Evolutionary conservation across 2,113 vertebrate species (phyloP).

Genomic region (Colius striatus): DNA sequence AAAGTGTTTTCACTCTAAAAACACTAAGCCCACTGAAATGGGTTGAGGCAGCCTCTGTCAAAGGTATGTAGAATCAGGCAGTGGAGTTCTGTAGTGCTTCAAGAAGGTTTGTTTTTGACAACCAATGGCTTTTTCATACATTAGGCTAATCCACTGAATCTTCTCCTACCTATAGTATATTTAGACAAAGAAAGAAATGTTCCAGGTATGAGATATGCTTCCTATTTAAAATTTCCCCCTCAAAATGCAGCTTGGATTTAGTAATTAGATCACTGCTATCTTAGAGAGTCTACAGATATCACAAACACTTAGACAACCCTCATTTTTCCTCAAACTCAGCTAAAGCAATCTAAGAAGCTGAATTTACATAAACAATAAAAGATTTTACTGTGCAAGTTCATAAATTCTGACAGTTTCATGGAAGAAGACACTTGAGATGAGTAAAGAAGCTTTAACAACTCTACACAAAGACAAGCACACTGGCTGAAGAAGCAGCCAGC

Average conservation of each 20-base stretch:
- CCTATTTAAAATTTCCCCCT: neutral
- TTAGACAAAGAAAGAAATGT: neutral
- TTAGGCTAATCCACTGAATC: neutral
- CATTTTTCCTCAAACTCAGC: neutral
- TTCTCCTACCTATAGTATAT: neutral
- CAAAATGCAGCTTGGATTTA: neutral
- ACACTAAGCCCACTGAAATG: neutral
- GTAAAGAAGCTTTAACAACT: neutral
- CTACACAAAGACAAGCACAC: neutral
- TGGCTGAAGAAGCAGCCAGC: neutral
- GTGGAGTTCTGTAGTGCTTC: neutral
- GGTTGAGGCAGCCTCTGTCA: neutral
- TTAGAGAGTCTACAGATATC: neutral
- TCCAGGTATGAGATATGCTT: neutral
- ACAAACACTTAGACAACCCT: neutral
- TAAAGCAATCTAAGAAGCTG: neutral
- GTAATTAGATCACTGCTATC: neutral
- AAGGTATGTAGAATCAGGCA: neutral
- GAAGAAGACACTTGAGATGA: slow-evolving; percentile 1
- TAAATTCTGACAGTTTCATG: slow-evolving; percentile 12
- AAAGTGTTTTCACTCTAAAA: neutral
- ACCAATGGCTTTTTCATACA: neutral
- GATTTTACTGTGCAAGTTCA: neutral
- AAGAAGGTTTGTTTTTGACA: neutral
- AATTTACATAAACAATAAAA: slow-evolving; percentile 24